A percentile compares a stretch with the other conserved stretches of the same genome.
Conservation (phyloP, 2,113 vertebrate species). For the Shinisaurus crocodilurus region DNA sequence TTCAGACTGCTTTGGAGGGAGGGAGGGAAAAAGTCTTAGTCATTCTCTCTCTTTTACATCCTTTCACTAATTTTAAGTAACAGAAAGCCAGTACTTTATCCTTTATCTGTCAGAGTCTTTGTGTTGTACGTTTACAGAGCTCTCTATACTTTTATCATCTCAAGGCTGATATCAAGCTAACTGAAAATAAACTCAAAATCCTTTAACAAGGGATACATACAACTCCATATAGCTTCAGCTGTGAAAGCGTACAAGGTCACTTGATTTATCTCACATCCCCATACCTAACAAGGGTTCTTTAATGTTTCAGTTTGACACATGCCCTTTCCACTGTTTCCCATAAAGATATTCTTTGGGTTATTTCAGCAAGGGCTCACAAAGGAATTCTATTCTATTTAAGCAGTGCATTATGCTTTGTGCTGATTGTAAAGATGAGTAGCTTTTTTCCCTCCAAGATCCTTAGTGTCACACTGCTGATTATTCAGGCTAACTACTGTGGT, state of each 20-base stretch:
- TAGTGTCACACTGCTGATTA: not conserved
- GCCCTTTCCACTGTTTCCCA: not conserved
- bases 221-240: not conserved
- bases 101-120: slow-evolving; percentile 19
- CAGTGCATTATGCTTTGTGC: not conserved
- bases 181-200: slow-evolving; percentile 9
- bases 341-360: slow-evolving; percentile 17
- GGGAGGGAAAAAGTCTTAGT: not conserved
- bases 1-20: slow-evolving; percentile 1
- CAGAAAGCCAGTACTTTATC: slow-evolving; percentile 1
- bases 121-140: slow-evolving; percentile 31
- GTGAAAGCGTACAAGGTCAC: slow-evolving; percentile 10
- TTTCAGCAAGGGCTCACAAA: slow-evolving; percentile 16
- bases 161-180: slow-evolving; percentile 32
- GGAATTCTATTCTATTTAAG: slow-evolving; percentile 18
- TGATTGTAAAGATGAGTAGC: slow-evolving; percentile 5
- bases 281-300: slow-evolving; percentile 27
- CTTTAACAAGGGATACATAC: slow-evolving; percentile 19
- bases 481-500: slow-evolving; percentile 9
- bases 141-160: slow-evolving; percentile 27
- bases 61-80: slow-evolving; percentile 31
- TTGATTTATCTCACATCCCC: not conserved
- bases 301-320: slow-evolving; percentile 21
- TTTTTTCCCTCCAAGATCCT: slow-evolving; percentile 4
- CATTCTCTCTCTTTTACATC: slow-evolving; percentile 10